These are phyloP conservation scores for Struthidea cinerea DNA, from an alignment of 2,113 vertebrate species.

Conservation along the genomic window DNA sequence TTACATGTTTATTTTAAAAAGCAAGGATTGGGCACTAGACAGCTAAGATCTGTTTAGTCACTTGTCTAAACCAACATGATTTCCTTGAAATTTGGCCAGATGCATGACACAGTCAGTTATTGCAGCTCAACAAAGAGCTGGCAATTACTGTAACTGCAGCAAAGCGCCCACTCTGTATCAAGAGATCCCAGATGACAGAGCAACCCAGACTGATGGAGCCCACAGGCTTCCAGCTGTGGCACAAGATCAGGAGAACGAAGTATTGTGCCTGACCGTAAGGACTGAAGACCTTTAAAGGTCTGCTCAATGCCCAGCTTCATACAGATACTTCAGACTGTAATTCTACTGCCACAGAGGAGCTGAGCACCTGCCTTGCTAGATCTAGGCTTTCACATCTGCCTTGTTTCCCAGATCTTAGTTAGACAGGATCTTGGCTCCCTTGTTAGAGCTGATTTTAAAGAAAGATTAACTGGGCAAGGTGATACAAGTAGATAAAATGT, in stretches of 20 bases:
- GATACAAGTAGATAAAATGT: background rate
- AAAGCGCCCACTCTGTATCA: background rate
- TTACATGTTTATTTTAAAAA: background rate
- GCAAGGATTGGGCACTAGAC: background rate
- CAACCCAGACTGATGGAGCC: background rate
- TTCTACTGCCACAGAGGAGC: background rate
- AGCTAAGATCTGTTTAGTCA: background rate
- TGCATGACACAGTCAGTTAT: background rate
- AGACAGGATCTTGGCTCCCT: background rate
- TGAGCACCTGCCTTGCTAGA: background rate
- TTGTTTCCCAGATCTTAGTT: background rate
- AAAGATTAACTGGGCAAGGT: background rate
- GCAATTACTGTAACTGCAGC: background rate
- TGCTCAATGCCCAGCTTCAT: background rate
- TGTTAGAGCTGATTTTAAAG: background rate
- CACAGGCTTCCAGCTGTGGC: background rate
- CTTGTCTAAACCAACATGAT: background rate
- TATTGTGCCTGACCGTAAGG: background rate
- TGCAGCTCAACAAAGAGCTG: background rate
- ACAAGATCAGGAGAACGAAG: background rate
- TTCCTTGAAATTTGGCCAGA: background rate
- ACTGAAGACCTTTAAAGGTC: background rate
- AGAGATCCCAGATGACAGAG: background rate
- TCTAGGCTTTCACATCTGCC: background rate
- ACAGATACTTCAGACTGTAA: background rate